Evolutionary conservation across 2,797 vertebrate genomes (phyloP), one percentile per base, ranked within the genome.

Genomic region (Scolopax bukidnonensis): DNA sequence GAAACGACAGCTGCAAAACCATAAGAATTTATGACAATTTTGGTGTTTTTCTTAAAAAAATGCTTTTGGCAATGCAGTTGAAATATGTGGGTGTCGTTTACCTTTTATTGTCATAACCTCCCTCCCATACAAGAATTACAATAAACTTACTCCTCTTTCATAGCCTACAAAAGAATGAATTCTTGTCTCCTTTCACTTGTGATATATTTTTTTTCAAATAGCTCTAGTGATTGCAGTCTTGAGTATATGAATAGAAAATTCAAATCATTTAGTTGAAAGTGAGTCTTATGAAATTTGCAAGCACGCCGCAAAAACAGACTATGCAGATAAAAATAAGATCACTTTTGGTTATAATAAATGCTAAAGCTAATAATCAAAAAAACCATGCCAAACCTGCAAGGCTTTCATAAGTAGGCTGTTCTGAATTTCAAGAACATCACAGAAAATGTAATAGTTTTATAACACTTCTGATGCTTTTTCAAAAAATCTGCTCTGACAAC

Each of bases 121-220:
- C 6, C 9, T 89, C 43, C 32, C 5, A 21, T 70, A 51, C 23
- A 85, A 32, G 68, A 92, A 77, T 30, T 23, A 48, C 56, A 94
- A 77, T 90, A 90, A 94, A 56, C 63, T 32, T 87, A 65, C 88
- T 88, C 43, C 30, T 82, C 24, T 70, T 84, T 91, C 78, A 70
- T 48, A 68, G 30, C 36, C 25, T 68, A 70, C 57, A 77, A 90
- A 80, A 92, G 94, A 74, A 87, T 88, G 41, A 95, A 89, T 89
- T 74, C 74, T 85, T 92, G 60, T 87, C 89, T 88, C 53, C 53
- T 91, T 41, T 84, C 95, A 38, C 82, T 30, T 38, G 40, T 87
- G 76, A 64, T 91, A 89, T 10, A 85, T 50, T 87, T 95, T 95
- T 95, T 96, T 96, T 94, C 71, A 89, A 89, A 87, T 80, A 83